Base-by-base conservation (phyloP, 2,888 invertebrate species). In the Lasiommata megera region DNA sequence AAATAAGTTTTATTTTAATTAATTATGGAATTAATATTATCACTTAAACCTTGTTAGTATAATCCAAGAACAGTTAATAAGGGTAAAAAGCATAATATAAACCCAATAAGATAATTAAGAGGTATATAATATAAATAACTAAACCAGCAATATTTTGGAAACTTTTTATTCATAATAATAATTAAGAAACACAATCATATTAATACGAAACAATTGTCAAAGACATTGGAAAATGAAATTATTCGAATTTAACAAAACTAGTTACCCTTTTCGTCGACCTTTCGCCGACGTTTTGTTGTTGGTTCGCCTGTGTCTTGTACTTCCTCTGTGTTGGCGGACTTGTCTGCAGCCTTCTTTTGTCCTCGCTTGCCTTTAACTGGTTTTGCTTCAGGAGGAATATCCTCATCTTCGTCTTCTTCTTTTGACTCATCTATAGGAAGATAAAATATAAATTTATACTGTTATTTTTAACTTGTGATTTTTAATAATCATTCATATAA, bases 231-330 rank as follows among this genome's bases (percentile, higher is more conserved):
- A 40, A 56, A 34, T 54, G 37, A 36, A 61, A 41, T 59, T 48
- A 77, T 68, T 44, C 28, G 69, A 69, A 66, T 74, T 73, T 69
- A 76, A 77, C 73, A 76, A 69, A 71, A 73, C 76, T 88, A 89
- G 69, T 88, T 89, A 90, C 89, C 89, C 87, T 88, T 87, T 31
- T 88, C 87, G 41, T 87, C 88, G 1, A 71, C 74, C 67, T 88
- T 88, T 68, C 88, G 87, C 64, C 82, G 77, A 61, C 88, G 81
- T 67, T 88, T 88, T 37, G 73, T 73, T 6, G 74, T 76, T 9
- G 81, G 71, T 64, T 87, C 88, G 3, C 72, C 80, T 1, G 77
- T 74, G 34, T 84, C 84, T 58, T 77, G 77, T 1, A 75, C 61
- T 47, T 79, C 81, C 6, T 80, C 81, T 1, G 66, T 48, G 23